Evolutionary conservation across 2,797 vertebrate genomes (phyloP).

Genomic region (Sciaenops ocellatus): DNA sequence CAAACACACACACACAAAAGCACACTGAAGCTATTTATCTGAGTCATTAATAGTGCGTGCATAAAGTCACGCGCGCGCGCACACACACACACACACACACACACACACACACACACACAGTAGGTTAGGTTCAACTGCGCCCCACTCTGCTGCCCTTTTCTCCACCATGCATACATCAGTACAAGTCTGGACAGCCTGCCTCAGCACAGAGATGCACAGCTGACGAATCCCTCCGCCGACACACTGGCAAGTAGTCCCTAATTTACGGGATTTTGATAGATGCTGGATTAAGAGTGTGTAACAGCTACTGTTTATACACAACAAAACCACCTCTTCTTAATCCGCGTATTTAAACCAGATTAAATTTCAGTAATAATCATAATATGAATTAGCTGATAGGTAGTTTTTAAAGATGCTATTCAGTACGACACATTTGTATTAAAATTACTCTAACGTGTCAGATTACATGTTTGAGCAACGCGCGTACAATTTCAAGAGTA

Average conservation of each 20-base stretch:
- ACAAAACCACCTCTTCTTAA: not conserved
- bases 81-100: conserved; percentile 3
- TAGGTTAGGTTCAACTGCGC: conserved; percentile 27
- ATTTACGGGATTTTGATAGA: conserved; percentile 71
- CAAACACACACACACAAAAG: too few species aligned
- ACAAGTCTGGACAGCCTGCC: conserved; percentile 86
- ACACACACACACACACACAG: conserved; percentile 14
- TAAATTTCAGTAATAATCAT: not conserved
- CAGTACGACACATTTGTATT: not conserved
- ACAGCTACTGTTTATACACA: not conserved
- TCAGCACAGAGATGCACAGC: conserved; percentile 83
- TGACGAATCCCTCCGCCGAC: conserved; percentile 85
- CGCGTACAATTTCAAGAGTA: not conserved
- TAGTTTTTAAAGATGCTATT: not conserved
- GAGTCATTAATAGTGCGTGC: conserved; percentile 51
- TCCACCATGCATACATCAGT: conserved; percentile 79
- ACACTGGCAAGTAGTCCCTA: conserved; percentile 85
- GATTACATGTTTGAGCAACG: not conserved
- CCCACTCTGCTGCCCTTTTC: conserved; percentile 62
- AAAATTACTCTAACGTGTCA: too few species aligned
- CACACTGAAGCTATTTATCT: conserved; percentile 30
- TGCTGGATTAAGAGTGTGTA: conserved; percentile 53
- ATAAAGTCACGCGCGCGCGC: conserved; percentile 49
- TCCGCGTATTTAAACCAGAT: not conserved
- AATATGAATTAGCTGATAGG: not conserved